These are phyloP conservation scores for Simalia tracyae DNA, from an alignment of 2,797 vertebrate genomes.

Conservation along the genomic window DNA sequence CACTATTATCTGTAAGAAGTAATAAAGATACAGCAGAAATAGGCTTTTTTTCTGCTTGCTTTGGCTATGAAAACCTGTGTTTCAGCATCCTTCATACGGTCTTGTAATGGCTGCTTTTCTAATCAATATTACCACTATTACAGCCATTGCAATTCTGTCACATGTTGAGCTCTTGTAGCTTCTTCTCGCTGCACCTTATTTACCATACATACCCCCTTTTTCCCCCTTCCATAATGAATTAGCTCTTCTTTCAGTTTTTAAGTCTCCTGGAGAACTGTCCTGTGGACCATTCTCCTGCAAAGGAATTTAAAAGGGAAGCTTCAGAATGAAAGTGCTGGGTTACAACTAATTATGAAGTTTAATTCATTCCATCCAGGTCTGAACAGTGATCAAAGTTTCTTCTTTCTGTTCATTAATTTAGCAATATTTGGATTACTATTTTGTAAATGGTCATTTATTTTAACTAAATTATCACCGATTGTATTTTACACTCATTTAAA, in stretches of 20 bases:
- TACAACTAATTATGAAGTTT: background rate
- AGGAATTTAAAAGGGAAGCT: background rate
- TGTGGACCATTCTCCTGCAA: background rate
- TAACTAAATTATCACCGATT: background rate
- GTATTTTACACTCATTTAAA: background rate
- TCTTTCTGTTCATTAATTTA: background rate
- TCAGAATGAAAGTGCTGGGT: background rate
- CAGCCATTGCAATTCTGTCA: background rate
- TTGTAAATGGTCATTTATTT: background rate
- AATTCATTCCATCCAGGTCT: background rate
- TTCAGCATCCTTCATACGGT: background rate
- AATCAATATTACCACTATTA: background rate
- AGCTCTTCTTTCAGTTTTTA: background rate
- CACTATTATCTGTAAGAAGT: background rate
- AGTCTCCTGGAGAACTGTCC: background rate
- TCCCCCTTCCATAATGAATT: background rate
- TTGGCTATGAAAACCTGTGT: background rate
- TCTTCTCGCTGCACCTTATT: background rate
- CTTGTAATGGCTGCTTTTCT: background rate
- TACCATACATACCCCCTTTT: background rate
- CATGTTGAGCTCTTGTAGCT: background rate
- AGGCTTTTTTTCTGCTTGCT: background rate
- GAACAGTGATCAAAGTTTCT: background rate
- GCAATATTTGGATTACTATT: background rate
- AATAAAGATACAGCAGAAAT: background rate